Conservation (phyloP, 2,797 vertebrate genomes). For the Propithecus deckenii region DNA sequence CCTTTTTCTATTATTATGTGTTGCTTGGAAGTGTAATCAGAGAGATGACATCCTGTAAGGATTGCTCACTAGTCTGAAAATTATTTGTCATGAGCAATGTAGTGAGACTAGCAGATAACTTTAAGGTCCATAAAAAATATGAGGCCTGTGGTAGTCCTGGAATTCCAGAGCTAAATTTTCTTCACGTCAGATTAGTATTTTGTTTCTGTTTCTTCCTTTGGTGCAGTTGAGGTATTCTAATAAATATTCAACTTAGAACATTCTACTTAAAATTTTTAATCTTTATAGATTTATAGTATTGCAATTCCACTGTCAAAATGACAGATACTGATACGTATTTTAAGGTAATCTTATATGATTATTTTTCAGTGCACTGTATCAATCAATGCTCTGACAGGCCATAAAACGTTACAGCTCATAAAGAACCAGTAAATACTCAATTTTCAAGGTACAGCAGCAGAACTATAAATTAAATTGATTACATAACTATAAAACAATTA, state of each 20-base stretch:
- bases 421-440: conserved; percentile 71
- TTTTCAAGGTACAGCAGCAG: conserved; percentile 58
- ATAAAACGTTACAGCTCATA: conserved; percentile 73
- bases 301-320: conserved; percentile 69
- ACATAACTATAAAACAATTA: conserved; percentile 66
- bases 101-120: neutral
- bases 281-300: conserved; percentile 70
- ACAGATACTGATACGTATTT: conserved; percentile 70
- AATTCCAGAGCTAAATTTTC: conserved; percentile 2
- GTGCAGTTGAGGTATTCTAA: conserved; percentile 53
- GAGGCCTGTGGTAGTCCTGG: neutral
- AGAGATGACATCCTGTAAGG: neutral
- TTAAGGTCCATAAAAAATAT: neutral
- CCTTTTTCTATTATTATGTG: neutral
- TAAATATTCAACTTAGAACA: conserved; percentile 62
- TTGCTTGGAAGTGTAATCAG: neutral
- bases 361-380: conserved; percentile 69
- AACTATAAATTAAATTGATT: conserved; percentile 72
- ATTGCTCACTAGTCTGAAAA: neutral
- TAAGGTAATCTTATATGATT: conserved; percentile 74
- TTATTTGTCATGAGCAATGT: neutral
- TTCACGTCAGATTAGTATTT: neutral
- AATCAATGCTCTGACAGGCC: conserved; percentile 66
- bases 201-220: conserved; percentile 38
- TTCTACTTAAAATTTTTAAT: conserved; percentile 71